Percentiles rank a stretch among this genome's conserved stretches.
phyloP scores from a whole-genome alignment of 2,797 vertebrate genomes.

The Paguma larvata region DNA sequence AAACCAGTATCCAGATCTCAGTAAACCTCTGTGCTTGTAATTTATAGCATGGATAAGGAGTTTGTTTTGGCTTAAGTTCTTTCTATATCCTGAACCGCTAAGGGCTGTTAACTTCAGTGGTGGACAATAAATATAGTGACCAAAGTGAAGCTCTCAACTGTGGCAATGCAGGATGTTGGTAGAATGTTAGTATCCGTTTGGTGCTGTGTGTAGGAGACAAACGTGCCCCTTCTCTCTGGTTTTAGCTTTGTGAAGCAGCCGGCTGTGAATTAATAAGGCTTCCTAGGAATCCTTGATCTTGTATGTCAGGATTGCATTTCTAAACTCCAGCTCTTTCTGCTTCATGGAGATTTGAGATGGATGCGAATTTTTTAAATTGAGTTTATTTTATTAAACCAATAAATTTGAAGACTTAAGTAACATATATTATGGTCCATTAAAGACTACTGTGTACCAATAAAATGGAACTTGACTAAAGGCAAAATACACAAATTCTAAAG shows the following conservation, averaged over 20 bases:
- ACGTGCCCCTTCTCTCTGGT: neutral
- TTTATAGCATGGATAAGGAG: neutral
- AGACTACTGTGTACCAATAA: slow-evolving; percentile 1
- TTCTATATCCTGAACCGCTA: neutral
- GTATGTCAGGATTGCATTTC: neutral
- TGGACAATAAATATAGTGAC: neutral
- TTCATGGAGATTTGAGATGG: neutral
- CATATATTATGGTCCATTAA: neutral
- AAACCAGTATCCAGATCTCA: neutral
- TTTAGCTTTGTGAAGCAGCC: neutral
- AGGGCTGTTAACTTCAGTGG: neutral
- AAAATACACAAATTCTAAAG: neutral
- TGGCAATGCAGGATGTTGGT: neutral
- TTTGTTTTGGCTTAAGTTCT: neutral
- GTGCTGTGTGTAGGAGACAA: neutral
- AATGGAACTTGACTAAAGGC: neutral
- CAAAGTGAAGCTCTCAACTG: neutral
- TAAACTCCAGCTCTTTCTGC: neutral
- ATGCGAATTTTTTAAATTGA: slow-evolving; percentile 10
- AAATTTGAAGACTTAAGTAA: neutral
- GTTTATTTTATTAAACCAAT: slow-evolving; percentile 17
- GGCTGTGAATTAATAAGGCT: neutral
- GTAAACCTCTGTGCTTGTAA: neutral
- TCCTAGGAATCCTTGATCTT: neutral
- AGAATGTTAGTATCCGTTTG: neutral